These are phyloP conservation scores for Nomada lathburiana DNA, from an alignment of 2,888 invertebrate species.

Conservation along the genomic window DNA sequence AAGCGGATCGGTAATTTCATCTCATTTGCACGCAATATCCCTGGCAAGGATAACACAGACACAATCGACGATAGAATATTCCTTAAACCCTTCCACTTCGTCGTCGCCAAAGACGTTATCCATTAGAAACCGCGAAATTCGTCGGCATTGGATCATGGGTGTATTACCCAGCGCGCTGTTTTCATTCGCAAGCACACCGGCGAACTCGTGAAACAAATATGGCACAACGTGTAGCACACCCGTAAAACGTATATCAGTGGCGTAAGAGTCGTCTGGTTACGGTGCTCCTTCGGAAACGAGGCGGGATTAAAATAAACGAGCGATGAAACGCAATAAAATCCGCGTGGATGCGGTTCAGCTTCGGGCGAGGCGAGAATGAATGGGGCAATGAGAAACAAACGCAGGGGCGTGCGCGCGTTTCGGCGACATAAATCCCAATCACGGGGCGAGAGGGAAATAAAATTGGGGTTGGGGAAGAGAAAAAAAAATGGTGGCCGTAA, in stretches of 20 bases:
- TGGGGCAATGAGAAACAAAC: slow-evolving; percentile 50
- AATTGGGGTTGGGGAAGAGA: background rate
- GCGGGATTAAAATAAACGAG: slow-evolving; percentile 42
- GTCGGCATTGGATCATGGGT: too few relatives aligned
- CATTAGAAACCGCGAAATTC: too few relatives aligned
- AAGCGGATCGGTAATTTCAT: too few relatives aligned
- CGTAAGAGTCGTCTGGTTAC: background rate
- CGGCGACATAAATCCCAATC: slow-evolving; percentile 52
- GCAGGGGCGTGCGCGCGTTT: slow-evolving; percentile 30
- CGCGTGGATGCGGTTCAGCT: slow-evolving; percentile 2
- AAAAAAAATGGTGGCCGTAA: background rate
- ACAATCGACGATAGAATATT: too few relatives aligned
- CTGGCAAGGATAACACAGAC: too few relatives aligned
- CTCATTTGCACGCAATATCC: too few relatives aligned
- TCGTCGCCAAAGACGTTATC: too few relatives aligned
- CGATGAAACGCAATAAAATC: slow-evolving; percentile 51
- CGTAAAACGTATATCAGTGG: too few relatives aligned
- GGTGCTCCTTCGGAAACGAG: slow-evolving; percentile 18
- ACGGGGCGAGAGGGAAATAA: slow-evolving; percentile 26
- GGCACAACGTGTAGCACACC: background rate
- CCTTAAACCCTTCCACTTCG: too few relatives aligned
- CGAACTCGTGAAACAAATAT: background rate
- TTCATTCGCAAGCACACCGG: too few relatives aligned
- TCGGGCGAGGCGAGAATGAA: slow-evolving; percentile 39
- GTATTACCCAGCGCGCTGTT: too few relatives aligned